Percentiles rank a stretch among this genome's conserved stretches.
Conservation (phyloP, 2,888 invertebrate genomes). For the Lepidochrysops patricia region DNA sequence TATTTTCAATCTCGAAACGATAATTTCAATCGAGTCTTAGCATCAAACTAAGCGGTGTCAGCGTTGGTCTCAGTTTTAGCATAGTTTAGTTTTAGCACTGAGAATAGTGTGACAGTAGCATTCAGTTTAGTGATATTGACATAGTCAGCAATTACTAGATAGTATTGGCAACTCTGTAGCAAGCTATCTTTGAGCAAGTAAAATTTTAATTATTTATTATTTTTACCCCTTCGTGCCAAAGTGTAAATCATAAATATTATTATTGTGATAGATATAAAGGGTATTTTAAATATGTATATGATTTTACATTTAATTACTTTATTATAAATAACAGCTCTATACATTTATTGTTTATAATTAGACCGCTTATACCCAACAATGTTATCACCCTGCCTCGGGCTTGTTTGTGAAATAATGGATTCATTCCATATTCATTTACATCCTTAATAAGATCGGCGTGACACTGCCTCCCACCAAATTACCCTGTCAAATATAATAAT, state of each 20-base stretch:
- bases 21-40: too few species aligned
- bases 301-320: not conserved
- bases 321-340: conserved; percentile 33
- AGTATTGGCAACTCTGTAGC: too few species aligned
- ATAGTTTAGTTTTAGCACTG: too few species aligned
- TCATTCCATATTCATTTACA: conserved; percentile 74
- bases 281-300: not conserved
- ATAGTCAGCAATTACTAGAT: too few species aligned
- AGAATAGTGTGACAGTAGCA: too few species aligned
- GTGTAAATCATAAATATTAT: too few species aligned
- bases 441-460: conserved; percentile 64
- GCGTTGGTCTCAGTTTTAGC: not conserved
- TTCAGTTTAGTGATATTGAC: too few species aligned
- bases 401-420: conserved; percentile 72
- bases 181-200: too few species aligned
- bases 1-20: too few species aligned
- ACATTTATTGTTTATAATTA: conserved; percentile 30
- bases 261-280: too few species aligned
- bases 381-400: conserved; percentile 48
- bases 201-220: too few species aligned
- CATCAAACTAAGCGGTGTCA: not conserved
- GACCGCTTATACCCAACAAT: conserved; percentile 45
- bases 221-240: too few species aligned
- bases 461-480: conserved; percentile 56
- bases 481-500: conserved; percentile 66